Conservation (phyloP, 2,797 vertebrate species). For the Microctenopoma stevenorrisi region DNA sequence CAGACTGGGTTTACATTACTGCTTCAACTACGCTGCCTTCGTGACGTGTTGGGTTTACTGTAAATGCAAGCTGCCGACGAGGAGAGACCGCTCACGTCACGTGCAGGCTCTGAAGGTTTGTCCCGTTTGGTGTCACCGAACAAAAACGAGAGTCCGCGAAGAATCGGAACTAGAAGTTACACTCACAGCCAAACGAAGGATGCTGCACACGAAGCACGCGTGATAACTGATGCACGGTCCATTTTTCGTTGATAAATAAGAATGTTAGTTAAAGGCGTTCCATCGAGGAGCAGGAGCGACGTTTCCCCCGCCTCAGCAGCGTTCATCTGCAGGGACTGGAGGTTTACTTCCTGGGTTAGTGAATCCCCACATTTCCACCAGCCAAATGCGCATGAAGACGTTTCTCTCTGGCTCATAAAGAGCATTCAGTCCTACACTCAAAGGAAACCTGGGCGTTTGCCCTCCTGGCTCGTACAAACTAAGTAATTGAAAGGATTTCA, state of each 20-base stretch:
- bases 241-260: conserved; percentile 64
- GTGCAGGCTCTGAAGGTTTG: conserved; percentile 15
- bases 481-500: conserved; percentile 64
- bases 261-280: conserved; percentile 39
- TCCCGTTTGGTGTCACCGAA: conserved; percentile 9
- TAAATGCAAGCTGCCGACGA: conserved; percentile 57
- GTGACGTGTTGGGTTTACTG: conserved; percentile 21
- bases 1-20: conserved; percentile 32
- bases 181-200: conserved; percentile 32
- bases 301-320: neutral
- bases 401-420: neutral
- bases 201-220: conserved; percentile 18
- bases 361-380: neutral
- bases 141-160: neutral
- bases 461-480: conserved; percentile 27
- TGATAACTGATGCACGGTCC: conserved; percentile 31
- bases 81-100: neutral
- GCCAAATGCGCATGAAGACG: neutral
- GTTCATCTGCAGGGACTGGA: neutral
- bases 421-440: conserved; percentile 1
- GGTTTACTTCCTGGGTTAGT: conserved; percentile 26
- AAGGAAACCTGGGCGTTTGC: conserved; percentile 38
- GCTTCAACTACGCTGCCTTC: conserved; percentile 34
- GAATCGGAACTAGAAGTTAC: conserved; percentile 52
- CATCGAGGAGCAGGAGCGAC: neutral